Base-by-base conservation (phyloP, 2,888 invertebrate genomes). In the Coleophora deauratella region DNA sequence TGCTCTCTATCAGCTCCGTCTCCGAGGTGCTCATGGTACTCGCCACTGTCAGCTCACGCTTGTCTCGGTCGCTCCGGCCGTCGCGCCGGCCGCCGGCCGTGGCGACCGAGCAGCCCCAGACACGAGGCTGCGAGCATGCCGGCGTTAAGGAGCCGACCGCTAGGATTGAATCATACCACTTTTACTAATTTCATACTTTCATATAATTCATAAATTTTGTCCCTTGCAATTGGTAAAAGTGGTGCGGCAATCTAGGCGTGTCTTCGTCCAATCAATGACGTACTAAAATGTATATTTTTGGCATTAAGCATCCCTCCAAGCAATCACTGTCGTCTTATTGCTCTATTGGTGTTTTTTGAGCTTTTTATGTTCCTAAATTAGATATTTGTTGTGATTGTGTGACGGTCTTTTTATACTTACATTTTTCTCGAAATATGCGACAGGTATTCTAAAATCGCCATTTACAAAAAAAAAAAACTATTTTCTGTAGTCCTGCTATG, bases 21-120 rank as follows among this genome's bases (percentile, higher is more conserved):
- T 97, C 96, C 87, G 97, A 97, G 92, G 97, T 97, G 87, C 93
- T 96, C 91, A 97, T 97, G 97, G 97, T 97, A 93, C 84, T 82
- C 84, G 79, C 70, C 73, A 66, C 66, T 72, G 68, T 76, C 88
- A 87, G 82, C 79, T 74, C 69, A 69, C 72, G 75, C 76, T 77
- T 78, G 76, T 63, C 77, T 77, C 77, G 78, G 76, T 73, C 75
- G 72, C 70, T 62, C 50, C 66, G 69, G 69, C 57, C 54, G 64
- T 27, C 15, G 35, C 27, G 34, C 40, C 34, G 37, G 57, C 54
- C 57, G 50, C 46, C 49, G 54, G 54, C 49, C 52, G 55, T 62
- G 49, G 58, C 72, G 69, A 75, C 65, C 69, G 70, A 72, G 79
- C 82, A 79, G 81, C 82, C 82, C 81, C 67, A 80, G 81, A 75